Conservation (phyloP, 2,888 invertebrate species). For the Camponotus fellah region DNA sequence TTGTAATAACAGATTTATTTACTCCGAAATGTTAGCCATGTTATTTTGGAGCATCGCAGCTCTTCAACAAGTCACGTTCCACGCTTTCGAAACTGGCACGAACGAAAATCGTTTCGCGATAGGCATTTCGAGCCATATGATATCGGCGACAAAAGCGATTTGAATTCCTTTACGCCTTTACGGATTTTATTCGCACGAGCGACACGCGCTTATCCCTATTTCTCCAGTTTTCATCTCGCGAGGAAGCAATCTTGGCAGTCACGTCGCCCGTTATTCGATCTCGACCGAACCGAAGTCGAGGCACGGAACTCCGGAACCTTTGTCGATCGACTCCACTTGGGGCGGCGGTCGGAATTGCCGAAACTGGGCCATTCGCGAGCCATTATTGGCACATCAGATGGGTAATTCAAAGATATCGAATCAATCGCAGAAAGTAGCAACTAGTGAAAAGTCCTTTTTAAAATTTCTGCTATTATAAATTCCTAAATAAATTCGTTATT, state of each 20-base stretch:
- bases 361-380: slow-evolving; percentile 61
- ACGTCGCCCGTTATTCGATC: slow-evolving; percentile 75
- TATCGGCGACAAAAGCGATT: slow-evolving; percentile 61
- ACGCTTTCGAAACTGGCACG: slow-evolving; percentile 17
- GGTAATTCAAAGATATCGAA: slow-evolving; percentile 40
- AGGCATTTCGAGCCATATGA: slow-evolving; percentile 47
- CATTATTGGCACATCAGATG: slow-evolving; percentile 42
- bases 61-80: slow-evolving; percentile 25
- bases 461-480: slow-evolving; percentile 8
- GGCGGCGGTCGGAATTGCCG: slow-evolving; percentile 59
- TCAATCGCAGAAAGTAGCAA: slow-evolving; percentile 16
- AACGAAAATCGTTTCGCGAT: slow-evolving; percentile 45
- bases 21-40: not conserved
- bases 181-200: slow-evolving; percentile 73
- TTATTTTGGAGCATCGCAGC: slow-evolving; percentile 12
- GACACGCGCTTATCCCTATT: slow-evolving; percentile 72
- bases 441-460: slow-evolving; percentile 1
- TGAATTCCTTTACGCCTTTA: slow-evolving; percentile 70
- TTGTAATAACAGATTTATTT: slow-evolving; percentile 21
- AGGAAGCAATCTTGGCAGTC: slow-evolving; percentile 74
- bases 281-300: slow-evolving; percentile 66
- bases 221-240: slow-evolving; percentile 74
- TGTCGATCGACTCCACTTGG: slow-evolving; percentile 62
- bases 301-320: slow-evolving; percentile 68
- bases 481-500: not conserved